phyloP scores from a whole-genome alignment of 2,113 vertebrate genomes.

The Gallinago undulata region DNA sequence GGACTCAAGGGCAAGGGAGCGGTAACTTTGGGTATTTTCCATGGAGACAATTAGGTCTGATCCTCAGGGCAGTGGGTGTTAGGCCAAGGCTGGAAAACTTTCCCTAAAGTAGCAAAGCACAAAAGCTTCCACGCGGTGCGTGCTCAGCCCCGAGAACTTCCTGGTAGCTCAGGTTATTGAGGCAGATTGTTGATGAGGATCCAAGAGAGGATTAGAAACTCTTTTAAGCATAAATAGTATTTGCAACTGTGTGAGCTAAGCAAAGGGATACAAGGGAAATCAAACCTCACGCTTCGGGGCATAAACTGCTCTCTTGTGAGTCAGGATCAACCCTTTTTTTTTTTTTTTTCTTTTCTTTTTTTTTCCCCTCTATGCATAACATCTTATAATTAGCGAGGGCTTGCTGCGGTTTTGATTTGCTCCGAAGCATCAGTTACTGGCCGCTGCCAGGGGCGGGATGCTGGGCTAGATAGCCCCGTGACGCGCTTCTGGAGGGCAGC shows the following conservation, averaged over 20 bases:
- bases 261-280: conserved; percentile 67
- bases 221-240: conserved; percentile 62
- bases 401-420: conserved; percentile 55
- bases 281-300: conserved; percentile 54
- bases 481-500: conserved; percentile 33
- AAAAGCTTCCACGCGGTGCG: conserved; percentile 3
- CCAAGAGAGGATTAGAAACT: conserved; percentile 68
- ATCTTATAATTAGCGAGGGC: conserved; percentile 52
- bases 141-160: conserved; percentile 47
- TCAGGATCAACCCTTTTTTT: conserved; percentile 52
- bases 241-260: conserved; percentile 63
- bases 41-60: conserved; percentile 34
- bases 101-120: conserved; percentile 29
- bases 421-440: conserved; percentile 42
- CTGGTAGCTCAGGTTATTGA: conserved; percentile 57
- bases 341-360: conserved; percentile 6
- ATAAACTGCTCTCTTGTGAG: conserved; percentile 68
- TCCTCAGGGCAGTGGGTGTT: conserved; percentile 24
- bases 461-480: background rate
- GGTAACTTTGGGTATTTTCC: conserved; percentile 32
- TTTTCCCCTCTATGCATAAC: background rate
- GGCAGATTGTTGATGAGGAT: conserved; percentile 64
- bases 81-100: conserved; percentile 48
- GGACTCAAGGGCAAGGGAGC: conserved; percentile 37
- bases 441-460: background rate